Conservation (phyloP, 2,113 vertebrate species). For the Accipiter virgatus region DNA sequence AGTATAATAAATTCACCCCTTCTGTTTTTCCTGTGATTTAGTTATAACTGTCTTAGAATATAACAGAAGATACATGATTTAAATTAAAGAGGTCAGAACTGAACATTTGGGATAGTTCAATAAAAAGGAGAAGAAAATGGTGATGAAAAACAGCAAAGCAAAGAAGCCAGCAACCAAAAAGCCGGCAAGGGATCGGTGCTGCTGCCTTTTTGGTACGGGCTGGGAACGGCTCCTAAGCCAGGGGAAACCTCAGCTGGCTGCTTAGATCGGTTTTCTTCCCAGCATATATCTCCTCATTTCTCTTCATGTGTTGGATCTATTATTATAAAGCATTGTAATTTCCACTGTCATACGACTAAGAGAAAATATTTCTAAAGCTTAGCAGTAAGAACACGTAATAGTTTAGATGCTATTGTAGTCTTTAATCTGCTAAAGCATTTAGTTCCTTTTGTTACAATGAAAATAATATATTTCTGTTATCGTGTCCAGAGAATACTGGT, state of each 20-base stretch:
- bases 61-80: background rate
- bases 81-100: slow-evolving; percentile 25
- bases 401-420: slow-evolving; percentile 56
- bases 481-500: slow-evolving; percentile 49
- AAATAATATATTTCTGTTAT: slow-evolving; percentile 62
- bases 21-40: slow-evolving; percentile 25
- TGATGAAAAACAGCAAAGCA: background rate
- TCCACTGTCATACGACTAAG: slow-evolving; percentile 52
- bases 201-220: background rate
- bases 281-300: background rate
- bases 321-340: slow-evolving; percentile 36
- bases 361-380: slow-evolving; percentile 70
- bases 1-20: slow-evolving; percentile 40
- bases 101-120: background rate
- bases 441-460: slow-evolving; percentile 50
- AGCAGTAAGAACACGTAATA: slow-evolving; percentile 58
- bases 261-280: background rate
- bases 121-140: background rate
- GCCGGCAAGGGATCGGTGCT: background rate
- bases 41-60: slow-evolving; percentile 16
- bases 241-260: background rate
- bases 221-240: background rate
- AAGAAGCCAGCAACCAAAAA: background rate
- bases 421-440: slow-evolving; percentile 62
- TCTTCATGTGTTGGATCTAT: background rate